Evolutionary conservation across 2,888 invertebrate species (phyloP).

Genomic region (Griposia aprilina): DNA sequence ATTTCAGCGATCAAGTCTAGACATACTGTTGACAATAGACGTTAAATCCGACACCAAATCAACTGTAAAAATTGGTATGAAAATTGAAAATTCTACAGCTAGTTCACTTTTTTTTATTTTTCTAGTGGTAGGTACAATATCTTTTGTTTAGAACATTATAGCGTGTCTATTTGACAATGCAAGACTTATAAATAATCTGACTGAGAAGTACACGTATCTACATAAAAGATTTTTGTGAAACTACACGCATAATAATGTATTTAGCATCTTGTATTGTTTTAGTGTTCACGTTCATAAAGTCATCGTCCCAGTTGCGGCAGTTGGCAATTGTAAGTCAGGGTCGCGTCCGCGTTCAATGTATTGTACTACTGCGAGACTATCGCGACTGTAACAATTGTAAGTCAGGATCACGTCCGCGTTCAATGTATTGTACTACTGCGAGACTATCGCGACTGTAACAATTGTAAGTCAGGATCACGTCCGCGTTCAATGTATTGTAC

Average conservation of each 20-base stretch:
- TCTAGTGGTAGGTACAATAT: not conserved
- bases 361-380: not conserved
- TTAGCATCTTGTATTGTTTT: not conserved
- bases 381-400: not conserved
- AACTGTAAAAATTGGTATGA: not conserved
- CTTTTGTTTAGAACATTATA: not conserved
- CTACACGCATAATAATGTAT: not conserved
- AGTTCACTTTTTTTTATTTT: not conserved
- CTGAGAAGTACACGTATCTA: not conserved
- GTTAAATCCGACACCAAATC: not conserved
- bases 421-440: not conserved
- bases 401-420: conserved; percentile 5
- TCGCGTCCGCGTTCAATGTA: not conserved
- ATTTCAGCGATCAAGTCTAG: not conserved
- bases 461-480: conserved; percentile 13
- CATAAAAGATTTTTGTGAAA: not conserved
- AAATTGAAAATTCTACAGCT: not conserved
- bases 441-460: no score
- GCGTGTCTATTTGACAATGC: not conserved
- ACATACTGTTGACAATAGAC: not conserved
- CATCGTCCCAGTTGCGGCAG: not conserved
- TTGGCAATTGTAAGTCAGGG: conserved; percentile 18
- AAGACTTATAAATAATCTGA: not conserved
- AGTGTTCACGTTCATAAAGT: not conserved
- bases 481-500: not conserved